Evolutionary conservation across 2,888 invertebrate species (phyloP).

Genomic region (Selenia dentaria): DNA sequence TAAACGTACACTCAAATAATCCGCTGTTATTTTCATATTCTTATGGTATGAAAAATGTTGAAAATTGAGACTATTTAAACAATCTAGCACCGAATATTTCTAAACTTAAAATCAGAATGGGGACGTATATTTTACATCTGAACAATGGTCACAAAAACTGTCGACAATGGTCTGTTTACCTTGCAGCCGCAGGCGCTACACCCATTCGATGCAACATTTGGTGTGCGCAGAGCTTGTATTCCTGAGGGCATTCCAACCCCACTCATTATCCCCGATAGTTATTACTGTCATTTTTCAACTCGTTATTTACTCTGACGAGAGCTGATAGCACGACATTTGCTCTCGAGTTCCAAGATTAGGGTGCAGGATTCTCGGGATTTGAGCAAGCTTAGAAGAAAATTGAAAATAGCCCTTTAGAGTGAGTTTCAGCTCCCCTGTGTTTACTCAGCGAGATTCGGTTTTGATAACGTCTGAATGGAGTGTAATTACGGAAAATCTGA

Average conservation of each 20-base stretch:
- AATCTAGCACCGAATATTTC: no score
- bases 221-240: slow-evolving; percentile 67
- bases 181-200: slow-evolving; percentile 45
- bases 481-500: slow-evolving; percentile 30
- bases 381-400: slow-evolving; percentile 68
- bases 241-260: slow-evolving; percentile 79
- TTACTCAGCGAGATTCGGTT: slow-evolving; percentile 42
- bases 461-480: slow-evolving; percentile 40
- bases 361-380: slow-evolving; percentile 69
- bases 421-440: slow-evolving; percentile 44
- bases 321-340: slow-evolving; percentile 82
- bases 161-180: slow-evolving; percentile 61
- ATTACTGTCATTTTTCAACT: slow-evolving; percentile 85
- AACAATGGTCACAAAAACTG: slow-evolving; percentile 38
- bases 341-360: slow-evolving; percentile 74
- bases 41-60: no score
- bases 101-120: no score
- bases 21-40: no score
- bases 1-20: no score
- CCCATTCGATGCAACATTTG: slow-evolving; percentile 70
- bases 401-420: slow-evolving; percentile 74
- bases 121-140: no score
- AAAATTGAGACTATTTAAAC: no score
- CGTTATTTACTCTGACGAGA: slow-evolving; percentile 82
- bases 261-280: slow-evolving; percentile 82